These are phyloP conservation scores for Ctenopoma multispine DNA, from an alignment of 2,797 vertebrate species.

Conservation along the genomic window DNA sequence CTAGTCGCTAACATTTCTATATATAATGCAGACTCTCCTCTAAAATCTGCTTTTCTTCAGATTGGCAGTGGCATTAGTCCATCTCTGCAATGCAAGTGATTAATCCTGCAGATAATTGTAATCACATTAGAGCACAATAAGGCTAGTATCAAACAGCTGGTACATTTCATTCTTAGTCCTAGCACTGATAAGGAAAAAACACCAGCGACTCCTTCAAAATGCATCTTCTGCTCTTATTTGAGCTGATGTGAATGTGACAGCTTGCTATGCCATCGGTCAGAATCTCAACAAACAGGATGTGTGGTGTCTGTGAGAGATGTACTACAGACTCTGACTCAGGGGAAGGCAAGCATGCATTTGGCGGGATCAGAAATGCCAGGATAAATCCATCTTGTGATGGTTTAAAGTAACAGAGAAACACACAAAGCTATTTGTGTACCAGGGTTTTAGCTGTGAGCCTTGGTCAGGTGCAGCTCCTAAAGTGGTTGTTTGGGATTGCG, in stretches of 20 bases:
- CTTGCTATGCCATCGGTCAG: slow-evolving; percentile 52
- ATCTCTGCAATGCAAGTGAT: slow-evolving; percentile 53
- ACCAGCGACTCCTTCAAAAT: slow-evolving; percentile 52
- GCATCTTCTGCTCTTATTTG: slow-evolving; percentile 44
- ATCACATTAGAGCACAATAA: slow-evolving; percentile 51
- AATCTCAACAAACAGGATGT: slow-evolving; percentile 62
- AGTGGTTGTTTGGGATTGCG: slow-evolving; percentile 51
- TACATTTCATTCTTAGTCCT: slow-evolving; percentile 50
- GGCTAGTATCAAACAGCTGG: slow-evolving; percentile 20
- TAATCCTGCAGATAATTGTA: slow-evolving; percentile 60
- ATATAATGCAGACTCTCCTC: slow-evolving; percentile 51
- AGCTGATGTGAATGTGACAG: slow-evolving; percentile 64
- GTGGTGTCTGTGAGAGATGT: slow-evolving; percentile 35
- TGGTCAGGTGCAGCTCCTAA: slow-evolving; percentile 54
- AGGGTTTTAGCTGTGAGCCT: slow-evolving; percentile 40
- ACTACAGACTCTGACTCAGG: slow-evolving; percentile 36
- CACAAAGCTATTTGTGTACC: slow-evolving; percentile 46
- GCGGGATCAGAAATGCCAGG: slow-evolving; percentile 64
- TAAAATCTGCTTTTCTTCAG: slow-evolving; percentile 58
- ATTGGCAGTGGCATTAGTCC: slow-evolving; percentile 48
- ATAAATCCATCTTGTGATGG: slow-evolving; percentile 64
- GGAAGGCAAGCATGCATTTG: slow-evolving; percentile 45
- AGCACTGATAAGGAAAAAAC: slow-evolving; percentile 56
- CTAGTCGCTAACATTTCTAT: slow-evolving; percentile 41
- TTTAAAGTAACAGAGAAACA: slow-evolving; percentile 48